These are phyloP conservation scores for Tetraneura akinire DNA, from an alignment of 1,140 invertebrate species.

Conservation along the genomic window DNA sequence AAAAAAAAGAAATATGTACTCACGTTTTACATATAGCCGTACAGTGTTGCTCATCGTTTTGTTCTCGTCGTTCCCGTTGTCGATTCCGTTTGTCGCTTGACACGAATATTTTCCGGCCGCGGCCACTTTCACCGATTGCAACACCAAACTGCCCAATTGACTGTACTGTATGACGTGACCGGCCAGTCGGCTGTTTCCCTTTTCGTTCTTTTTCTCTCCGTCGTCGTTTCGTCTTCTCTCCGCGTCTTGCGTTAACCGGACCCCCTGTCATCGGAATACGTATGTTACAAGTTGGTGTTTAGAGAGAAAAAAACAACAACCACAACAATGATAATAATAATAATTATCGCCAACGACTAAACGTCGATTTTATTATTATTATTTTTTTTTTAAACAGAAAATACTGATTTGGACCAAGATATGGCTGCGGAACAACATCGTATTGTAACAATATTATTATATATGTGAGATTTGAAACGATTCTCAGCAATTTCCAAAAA, in stretches of 20 bases:
- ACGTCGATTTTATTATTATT: too few relatives aligned
- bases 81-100: constrained; percentile 61
- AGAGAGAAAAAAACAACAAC: too few relatives aligned
- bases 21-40: constrained; percentile 13
- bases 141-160: constrained; percentile 66
- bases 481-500: too few relatives aligned
- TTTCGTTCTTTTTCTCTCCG: background rate
- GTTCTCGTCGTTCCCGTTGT: background rate
- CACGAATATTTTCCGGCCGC: constrained; percentile 82
- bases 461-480: too few relatives aligned
- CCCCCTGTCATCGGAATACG: constrained; percentile 3
- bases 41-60: constrained; percentile 10
- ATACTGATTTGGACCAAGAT: too few relatives aligned
- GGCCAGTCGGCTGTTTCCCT: background rate
- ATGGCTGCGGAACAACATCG: too few relatives aligned
- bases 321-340: too few relatives aligned
- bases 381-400: too few relatives aligned
- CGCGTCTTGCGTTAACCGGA: constrained; percentile 4
- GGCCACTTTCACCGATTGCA: constrained; percentile 76
- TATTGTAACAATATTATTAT: too few relatives aligned
- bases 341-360: too few relatives aligned
- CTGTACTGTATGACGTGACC: constrained; percentile 21
- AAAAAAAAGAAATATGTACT: background rate
- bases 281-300: too few relatives aligned
- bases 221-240: constrained; percentile 20